phyloP scores from a whole-genome alignment of 2,888 invertebrate species.

The Gari tellinella region DNA sequence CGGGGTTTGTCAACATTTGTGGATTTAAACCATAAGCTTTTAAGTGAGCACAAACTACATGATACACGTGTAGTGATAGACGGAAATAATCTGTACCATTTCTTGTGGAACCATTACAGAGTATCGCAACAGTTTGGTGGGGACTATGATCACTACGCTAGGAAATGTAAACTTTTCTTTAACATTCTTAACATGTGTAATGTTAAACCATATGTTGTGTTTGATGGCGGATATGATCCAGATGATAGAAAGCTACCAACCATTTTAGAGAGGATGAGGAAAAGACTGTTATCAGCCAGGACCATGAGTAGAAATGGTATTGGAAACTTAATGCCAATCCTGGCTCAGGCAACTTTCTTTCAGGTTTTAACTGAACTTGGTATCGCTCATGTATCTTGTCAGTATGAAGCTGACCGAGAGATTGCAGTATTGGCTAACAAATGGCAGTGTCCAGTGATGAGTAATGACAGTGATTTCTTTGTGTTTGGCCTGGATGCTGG shows the following conservation, averaged over 20 bases:
- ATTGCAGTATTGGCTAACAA: constrained; percentile 92
- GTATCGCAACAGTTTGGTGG: constrained; percentile 80
- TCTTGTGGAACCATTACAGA: constrained; percentile 55
- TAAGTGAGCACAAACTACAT: constrained; percentile 83
- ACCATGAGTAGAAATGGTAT: constrained; percentile 58
- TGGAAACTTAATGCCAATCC: constrained; percentile 89
- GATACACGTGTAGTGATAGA: constrained; percentile 81
- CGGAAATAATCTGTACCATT: constrained; percentile 77
- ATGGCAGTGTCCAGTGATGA: constrained; percentile 93
- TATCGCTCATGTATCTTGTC: constrained; percentile 89
- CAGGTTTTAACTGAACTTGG: constrained; percentile 89
- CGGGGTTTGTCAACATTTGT: constrained; percentile 90
- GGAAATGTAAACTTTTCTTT: constrained; percentile 72
- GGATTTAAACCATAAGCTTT: constrained; percentile 81
- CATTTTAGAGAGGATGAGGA: constrained; percentile 70
- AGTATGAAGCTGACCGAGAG: constrained; percentile 95
- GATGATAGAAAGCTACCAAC: constrained; percentile 81
- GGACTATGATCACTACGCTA: constrained; percentile 80
- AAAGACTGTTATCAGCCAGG: constrained; percentile 71
- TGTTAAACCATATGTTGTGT: constrained; percentile 80
- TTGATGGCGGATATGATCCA: constrained; percentile 83
- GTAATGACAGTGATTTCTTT: constrained; percentile 97
- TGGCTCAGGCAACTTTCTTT: constrained; percentile 90
- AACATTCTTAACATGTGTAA: constrained; percentile 70
- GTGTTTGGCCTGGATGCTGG: constrained; percentile 90